Evolutionary conservation across 2,888 invertebrate species (phyloP), one percentile per base, ranked within the genome.

Genomic region (Smittia aterrima): DNA sequence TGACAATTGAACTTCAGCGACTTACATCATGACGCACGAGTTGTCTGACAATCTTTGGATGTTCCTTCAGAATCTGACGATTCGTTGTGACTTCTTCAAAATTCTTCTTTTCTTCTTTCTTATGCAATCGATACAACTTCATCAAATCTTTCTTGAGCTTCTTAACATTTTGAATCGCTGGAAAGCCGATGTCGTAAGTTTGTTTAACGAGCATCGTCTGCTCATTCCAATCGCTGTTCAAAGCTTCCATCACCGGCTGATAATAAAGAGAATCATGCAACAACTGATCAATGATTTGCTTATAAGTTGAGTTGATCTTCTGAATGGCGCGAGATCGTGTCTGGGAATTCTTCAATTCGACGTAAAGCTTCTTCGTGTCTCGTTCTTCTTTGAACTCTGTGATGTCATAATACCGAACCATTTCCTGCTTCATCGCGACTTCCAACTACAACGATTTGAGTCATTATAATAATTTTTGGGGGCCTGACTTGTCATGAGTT

Each of bases 171-270:
- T 76, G 74, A 40, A 81, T 80, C 0, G 82, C 82, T 22, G 83
- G 82, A 76, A 79, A 77, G 1, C 83, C 83, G 66, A 83, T 76
- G 74, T 79, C 78, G 22, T 82, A 78, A 3, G 82, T 80, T 68
- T 82, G 80, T 32, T 80, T 79, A 7, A 81, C 81, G 41, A 83
- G 82, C 20, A 78, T 79, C 0, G 78, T 73, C 75, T 83, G 83
- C 77, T 83, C 83, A n/a, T 80, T 79, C 76, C 82, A 80, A 70
- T 83, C 83, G 22, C 76, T 75, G 53, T 78, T 77, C 0, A 83
- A 78, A 1, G 83, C 82, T 9, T 79, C 77, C 6, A 83, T 75
- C 4, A 82, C 81, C 1, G 83, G 82, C 58, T 82, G 82, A 75
- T 81, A 83, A 75, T 82, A 83, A 32, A 81, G 80, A 16, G 79